Percentiles rank a stretch among this genome's conserved stretches.
Conservation (phyloP, 2,113 vertebrate species). For the Romanogobio albipinnatus region DNA sequence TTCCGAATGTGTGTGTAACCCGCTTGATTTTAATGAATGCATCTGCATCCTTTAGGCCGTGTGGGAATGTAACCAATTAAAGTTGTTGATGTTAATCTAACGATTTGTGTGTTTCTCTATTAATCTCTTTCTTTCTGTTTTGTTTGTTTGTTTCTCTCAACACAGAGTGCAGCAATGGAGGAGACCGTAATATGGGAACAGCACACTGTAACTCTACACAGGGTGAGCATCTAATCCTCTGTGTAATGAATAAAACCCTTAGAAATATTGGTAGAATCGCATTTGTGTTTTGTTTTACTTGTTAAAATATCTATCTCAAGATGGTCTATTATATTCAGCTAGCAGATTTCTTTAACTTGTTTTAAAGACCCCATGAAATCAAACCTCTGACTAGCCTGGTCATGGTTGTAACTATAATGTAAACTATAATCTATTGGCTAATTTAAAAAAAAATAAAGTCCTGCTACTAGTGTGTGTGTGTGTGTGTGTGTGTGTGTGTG, state of each 20-base stretch:
- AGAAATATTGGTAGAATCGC: too few species aligned
- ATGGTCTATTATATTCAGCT: not conserved
- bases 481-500: too few species aligned
- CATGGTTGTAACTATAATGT: not conserved
- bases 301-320: not conserved
- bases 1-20: not conserved
- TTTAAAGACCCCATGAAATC: not conserved
- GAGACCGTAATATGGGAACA: conserved; percentile 99
- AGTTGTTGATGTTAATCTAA: conserved; percentile 40
- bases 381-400: not conserved
- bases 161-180: conserved; percentile 96
- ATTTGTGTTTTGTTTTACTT: conserved; percentile 6
- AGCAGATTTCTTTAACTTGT: not conserved
- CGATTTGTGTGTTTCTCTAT: conserved; percentile 37
- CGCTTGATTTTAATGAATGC: conserved; percentile 42
- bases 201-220: conserved; percentile 99
- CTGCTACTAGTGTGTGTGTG: not conserved
- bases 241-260: too few species aligned
- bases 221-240: conserved; percentile 79
- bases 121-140: conserved; percentile 49
- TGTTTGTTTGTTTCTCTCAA: conserved; percentile 55
- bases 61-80: conserved; percentile 33
- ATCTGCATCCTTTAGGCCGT: conserved; percentile 6
- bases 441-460: not conserved
- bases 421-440: not conserved